Evolutionary conservation across 1,140 invertebrate genomes (phyloP).

Genomic region (Lycorma delicatula): DNA sequence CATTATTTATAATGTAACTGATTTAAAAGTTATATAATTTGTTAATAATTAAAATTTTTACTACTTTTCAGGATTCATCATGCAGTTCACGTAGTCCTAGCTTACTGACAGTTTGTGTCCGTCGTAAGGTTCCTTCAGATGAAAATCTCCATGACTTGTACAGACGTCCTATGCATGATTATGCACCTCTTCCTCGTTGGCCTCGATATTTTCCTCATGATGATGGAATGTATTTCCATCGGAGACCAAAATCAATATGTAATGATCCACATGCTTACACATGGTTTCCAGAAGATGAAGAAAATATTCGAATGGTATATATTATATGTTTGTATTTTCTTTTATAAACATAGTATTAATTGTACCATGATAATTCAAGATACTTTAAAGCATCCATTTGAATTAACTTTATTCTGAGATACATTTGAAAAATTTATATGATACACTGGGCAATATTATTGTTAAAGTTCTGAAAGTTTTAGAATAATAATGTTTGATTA

Average conservation of each 20-base stretch:
- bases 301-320: conserved; percentile 57
- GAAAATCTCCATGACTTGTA: conserved; percentile 65
- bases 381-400: too few relatives aligned
- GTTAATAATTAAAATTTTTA: too few relatives aligned
- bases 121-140: conserved; percentile 69
- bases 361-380: too few relatives aligned
- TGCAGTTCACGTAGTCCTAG: conserved; percentile 52
- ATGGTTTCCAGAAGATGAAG: conserved; percentile 66
- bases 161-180: conserved; percentile 41
- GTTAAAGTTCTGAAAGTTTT: too few relatives aligned
- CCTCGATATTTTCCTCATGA: conserved; percentile 39
- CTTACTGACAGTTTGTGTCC: conserved; percentile 75
- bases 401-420: too few relatives aligned
- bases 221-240: conserved; percentile 36
- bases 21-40: too few relatives aligned
- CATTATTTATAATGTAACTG: too few relatives aligned
- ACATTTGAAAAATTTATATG: too few relatives aligned
- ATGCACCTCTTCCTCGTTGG: conserved; percentile 62
- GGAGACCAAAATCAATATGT: conserved; percentile 62
- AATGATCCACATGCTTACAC: conserved; percentile 63
- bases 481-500: too few relatives aligned
- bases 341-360: neutral
- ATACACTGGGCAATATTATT: too few relatives aligned
- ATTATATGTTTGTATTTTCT: too few relatives aligned
- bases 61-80: conserved; percentile 34